These are phyloP conservation scores for Rapana venosa DNA, from an alignment of 2,888 invertebrate species.

Conservation along the genomic window DNA sequence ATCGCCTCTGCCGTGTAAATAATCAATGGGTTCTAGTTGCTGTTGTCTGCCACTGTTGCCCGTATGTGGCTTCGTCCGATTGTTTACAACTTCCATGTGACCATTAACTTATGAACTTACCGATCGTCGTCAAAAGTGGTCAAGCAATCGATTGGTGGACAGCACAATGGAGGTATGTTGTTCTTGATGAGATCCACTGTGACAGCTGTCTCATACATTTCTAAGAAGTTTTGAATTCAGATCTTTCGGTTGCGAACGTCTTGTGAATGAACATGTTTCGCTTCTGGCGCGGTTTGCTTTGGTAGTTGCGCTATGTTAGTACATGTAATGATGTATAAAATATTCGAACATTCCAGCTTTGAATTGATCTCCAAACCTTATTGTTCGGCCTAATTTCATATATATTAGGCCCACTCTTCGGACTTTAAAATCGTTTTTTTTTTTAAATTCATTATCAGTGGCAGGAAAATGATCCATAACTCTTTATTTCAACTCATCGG, in stretches of 20 bases:
- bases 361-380: too few species aligned
- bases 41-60: constrained; percentile 20
- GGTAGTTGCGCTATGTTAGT: too few species aligned
- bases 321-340: too few species aligned
- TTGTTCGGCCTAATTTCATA: too few species aligned
- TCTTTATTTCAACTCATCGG: too few species aligned
- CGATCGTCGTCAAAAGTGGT: not conserved
- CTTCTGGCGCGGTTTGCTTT: constrained; percentile 22
- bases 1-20: not conserved
- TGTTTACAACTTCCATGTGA: constrained; percentile 45
- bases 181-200: not conserved
- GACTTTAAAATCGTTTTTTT: too few species aligned
- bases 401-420: too few species aligned
- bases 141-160: not conserved
- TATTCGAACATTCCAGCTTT: too few species aligned
- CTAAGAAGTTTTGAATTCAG: not conserved
- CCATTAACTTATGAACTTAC: not conserved
- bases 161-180: constrained; percentile 33
- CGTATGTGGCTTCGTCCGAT: constrained; percentile 28
- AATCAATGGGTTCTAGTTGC: not conserved
- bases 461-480: too few species aligned
- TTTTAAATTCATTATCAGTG: too few species aligned
- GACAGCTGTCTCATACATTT: not conserved
- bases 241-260: constrained; percentile 16
- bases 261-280: constrained; percentile 31